These are phyloP conservation scores for Anagyrus pseudococci DNA, from an alignment of 2,888 invertebrate genomes.

Conservation along the genomic window DNA sequence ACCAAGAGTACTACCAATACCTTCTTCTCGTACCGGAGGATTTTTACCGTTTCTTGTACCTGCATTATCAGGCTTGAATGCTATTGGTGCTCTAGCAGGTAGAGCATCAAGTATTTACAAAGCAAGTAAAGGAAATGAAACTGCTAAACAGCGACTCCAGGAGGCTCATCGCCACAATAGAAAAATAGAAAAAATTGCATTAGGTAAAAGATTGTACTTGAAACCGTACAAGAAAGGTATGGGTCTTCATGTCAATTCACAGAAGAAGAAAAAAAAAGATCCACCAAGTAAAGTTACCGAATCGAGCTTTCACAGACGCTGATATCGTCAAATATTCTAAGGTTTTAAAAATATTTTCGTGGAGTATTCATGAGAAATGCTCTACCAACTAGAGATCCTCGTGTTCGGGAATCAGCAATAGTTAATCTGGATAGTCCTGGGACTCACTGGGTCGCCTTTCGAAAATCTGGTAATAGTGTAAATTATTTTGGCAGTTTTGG, in stretches of 20 bases:
- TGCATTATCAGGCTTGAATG: slow-evolving; percentile 44
- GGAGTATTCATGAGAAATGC: slow-evolving; percentile 50
- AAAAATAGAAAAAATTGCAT: slow-evolving; percentile 54
- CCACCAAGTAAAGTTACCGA: too few species aligned
- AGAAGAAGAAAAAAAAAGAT: too few species aligned
- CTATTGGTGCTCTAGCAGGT: slow-evolving; percentile 51
- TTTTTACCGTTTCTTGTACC: slow-evolving; percentile 46
- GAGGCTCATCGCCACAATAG: slow-evolving; percentile 53
- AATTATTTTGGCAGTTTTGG: too few species aligned
- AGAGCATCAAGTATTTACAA: slow-evolving; percentile 54
- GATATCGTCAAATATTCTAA: slow-evolving; percentile 46
- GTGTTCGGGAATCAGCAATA: slow-evolving; percentile 26
- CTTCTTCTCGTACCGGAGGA: too few species aligned
- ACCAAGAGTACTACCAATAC: slow-evolving; percentile 37
- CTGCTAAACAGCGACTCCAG: too few species aligned
- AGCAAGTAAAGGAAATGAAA: too few species aligned
- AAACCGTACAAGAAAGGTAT: too few species aligned
- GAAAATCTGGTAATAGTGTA: too few species aligned
- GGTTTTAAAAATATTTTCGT: slow-evolving; percentile 42
- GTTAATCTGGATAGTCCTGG: slow-evolving; percentile 35
- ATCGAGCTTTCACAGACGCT: too few species aligned
- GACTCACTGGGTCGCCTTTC: too few species aligned
- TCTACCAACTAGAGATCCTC: slow-evolving; percentile 39
- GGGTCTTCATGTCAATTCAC: too few species aligned
- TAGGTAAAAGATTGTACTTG: too few species aligned